Evolutionary conservation across 2,888 invertebrate genomes (phyloP), one percentile per base, ranked within the genome.

Genomic region (Chrysomela aeneicollis): DNA sequence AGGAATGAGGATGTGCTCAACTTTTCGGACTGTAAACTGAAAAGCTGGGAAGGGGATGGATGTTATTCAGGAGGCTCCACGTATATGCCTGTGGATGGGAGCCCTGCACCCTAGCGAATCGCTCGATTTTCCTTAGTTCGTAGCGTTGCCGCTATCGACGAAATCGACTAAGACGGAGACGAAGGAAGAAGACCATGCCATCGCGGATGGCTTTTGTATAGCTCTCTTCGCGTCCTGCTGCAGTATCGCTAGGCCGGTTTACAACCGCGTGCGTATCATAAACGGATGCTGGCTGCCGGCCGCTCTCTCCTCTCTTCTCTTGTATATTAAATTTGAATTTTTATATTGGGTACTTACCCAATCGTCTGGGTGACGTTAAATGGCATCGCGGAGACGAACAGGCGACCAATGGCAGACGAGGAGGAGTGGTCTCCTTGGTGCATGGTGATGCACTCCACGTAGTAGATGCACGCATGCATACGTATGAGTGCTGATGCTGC

Each of bases 321-420:
- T 21, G 74, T 75, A 80, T 80, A 82, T 82, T 82, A 82, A 82
- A 82, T 82, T 82, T 79, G 77, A 81, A 82, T 82, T 82, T 82
- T 82, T 82, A 82, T 79, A 80, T 81, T 77, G 10, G 32, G 32
- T 35, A 81, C 79, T 79, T 79, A 82, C 79, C 82, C 82, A 82
- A 82, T 82, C 77, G 80, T 79, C 80, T 81, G 79, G 79, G 78
- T 75, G 81, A 81, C 73, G 78, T 77, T 76, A 76, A 77, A 79
- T 79, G 79, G 79, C 79, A 78, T 78, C 78, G 12, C 15, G 76
- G 78, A 77, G 73, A 69, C 74, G 71, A 71, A 70, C 70, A 70
- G 64, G 71, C 73, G 71, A 74, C 81, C 81, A 81, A 81, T 81
- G 71, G 76, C 69, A 71, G 67, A 71, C 72, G 74, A 69, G 73